These are phyloP conservation scores for Meriones psammophilus DNA, from an alignment of 2,797 vertebrate genomes.

Conservation along the genomic window DNA sequence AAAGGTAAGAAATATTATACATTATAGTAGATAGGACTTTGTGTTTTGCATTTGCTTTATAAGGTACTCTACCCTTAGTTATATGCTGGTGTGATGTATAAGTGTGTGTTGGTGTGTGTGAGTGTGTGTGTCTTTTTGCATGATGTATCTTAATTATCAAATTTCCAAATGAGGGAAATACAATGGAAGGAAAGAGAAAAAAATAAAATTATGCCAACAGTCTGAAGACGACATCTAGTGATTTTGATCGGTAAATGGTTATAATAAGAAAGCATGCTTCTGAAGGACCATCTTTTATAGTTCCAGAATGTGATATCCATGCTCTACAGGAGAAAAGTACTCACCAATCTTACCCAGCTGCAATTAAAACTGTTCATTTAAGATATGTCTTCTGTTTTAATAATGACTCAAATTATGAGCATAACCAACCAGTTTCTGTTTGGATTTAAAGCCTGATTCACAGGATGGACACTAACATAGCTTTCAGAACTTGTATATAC, in stretches of 20 bases:
- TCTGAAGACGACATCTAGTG: not conserved
- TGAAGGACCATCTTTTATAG: not conserved
- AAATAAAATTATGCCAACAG: not conserved
- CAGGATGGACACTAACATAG: not conserved
- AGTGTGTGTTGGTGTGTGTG: not conserved
- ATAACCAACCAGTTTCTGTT: not conserved
- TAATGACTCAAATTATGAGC: not conserved
- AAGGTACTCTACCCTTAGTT: not conserved
- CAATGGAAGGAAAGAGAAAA: not conserved
- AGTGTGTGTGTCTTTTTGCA: not conserved
- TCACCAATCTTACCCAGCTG: too few relatives aligned
- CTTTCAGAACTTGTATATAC: not conserved
- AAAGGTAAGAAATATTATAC: not conserved
- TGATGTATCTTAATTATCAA: not conserved
- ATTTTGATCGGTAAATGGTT: not conserved
- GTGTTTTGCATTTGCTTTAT: not conserved
- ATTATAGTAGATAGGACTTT: not conserved
- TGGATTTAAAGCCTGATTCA: not conserved
- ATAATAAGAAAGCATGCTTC: not conserved
- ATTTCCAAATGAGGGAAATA: not conserved
- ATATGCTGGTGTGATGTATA: not conserved
- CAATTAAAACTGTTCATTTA: not conserved
- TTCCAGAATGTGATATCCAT: not conserved
- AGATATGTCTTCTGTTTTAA: not conserved
- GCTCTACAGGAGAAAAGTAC: not conserved